Base-by-base conservation (phyloP, 2,888 invertebrate species). In the Coleophora flavipennella region DNA sequence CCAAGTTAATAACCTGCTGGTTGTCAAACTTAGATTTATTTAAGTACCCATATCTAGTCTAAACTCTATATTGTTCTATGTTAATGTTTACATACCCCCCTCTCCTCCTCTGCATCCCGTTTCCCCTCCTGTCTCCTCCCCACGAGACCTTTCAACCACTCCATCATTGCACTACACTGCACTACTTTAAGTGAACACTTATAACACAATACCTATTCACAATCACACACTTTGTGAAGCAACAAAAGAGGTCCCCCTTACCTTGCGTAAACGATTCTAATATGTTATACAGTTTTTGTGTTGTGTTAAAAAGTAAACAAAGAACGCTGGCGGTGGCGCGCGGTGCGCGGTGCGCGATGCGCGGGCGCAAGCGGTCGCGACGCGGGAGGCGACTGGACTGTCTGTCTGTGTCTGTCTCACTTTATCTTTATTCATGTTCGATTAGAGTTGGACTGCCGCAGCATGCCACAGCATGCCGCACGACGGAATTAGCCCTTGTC, bases 71-170 rank as follows among this genome's bases (percentile, higher is more conserved):
- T n/a, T 20, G 20, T 20, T 6, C 20, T 20, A 20, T 20, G 20
- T 20, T 20, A 4, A 20, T 20, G 20, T 20, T 37, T 31, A 33
- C 31, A 27, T 38, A 40, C 40, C 40, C 31, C 20, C 36, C 29
- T 33, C 20, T 28, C 39, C 14, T 37, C 41, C n/a, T 35, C 53
- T 10, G 42, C 52, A 4, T 44, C 44, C 13, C 39, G 35, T 36
- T 31, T 33, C 44, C 51, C 38, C 36, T 41, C 28, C 45, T 51
- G 33, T 50, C 56, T 20, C 34, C 57, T 46, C 37, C 63, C 59
- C 38, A 57, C 55, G 20, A 59, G 36, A 2, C 62, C 58, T 53
- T 68, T 76, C 36, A 70, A 37, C 62, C 75, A 68, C 57, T 74
- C 73, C 76, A 78, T 75, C 14, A 31, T 31, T 14, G 20, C 40